phyloP scores from a whole-genome alignment of 2,797 vertebrate genomes.

The Lutra lutra region DNA sequence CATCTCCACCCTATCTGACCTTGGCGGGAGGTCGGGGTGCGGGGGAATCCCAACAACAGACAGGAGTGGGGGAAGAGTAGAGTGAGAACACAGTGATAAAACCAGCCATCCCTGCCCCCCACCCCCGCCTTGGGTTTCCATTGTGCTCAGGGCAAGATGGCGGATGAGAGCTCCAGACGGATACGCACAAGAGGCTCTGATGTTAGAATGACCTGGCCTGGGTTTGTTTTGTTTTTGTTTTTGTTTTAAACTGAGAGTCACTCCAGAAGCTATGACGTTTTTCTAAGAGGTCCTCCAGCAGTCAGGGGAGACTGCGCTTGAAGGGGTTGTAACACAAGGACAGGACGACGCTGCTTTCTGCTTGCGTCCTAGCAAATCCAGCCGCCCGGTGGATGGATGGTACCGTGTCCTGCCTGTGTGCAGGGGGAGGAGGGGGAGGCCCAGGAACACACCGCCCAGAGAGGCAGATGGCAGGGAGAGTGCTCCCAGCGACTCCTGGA shows the following conservation, averaged over 20 bases:
- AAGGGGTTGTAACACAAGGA: background rate
- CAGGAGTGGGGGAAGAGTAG: fast-evolving
- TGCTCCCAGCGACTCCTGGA: no score
- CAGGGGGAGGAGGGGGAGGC: no score
- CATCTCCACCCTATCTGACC: background rate
- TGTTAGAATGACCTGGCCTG: background rate
- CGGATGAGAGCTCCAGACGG: fast-evolving
- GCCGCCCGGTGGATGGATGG: fast-evolving
- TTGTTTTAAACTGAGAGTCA: background rate
- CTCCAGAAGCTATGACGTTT: background rate
- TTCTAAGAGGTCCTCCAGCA: background rate
- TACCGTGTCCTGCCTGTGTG: no score
- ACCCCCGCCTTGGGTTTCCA: no score
- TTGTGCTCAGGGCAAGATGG: background rate
- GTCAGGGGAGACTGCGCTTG: background rate
- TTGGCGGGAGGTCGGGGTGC: no score
- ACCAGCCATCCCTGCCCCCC: no score
- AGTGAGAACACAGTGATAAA: background rate
- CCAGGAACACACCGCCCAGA: fast-evolving
- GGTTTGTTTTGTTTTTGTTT: background rate
- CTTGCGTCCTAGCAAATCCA: background rate
- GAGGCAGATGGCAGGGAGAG: background rate
- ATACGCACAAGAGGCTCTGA: background rate
- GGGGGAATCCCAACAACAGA: background rate
- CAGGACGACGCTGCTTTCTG: background rate